Base-by-base conservation (phyloP, 2,888 invertebrate species). In the Drosophila tanythrix region DNA sequence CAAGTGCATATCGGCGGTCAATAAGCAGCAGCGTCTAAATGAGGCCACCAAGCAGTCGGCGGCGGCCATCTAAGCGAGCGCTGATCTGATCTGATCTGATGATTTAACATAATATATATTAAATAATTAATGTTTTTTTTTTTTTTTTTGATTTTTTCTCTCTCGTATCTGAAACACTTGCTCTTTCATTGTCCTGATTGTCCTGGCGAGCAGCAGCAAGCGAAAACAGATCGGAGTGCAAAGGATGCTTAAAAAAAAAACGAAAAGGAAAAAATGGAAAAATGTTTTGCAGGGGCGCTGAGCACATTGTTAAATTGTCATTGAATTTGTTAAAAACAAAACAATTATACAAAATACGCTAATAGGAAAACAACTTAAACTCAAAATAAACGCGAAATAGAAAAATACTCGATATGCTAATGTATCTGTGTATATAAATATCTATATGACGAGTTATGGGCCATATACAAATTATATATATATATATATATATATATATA, bases 1-100 rank as follows among this genome's bases (percentile, higher is more conserved):
- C 58, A 99, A 99, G 93, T 99, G 99, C 93, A 96, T 99, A 79
- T 96, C 97, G 90, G 99, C 99, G 18, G 97, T 96, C 3, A 94
- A 95, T 82, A 97, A 97, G 92, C 91, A 93, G 63, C 91, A 90
- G 78, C 73, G 86, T 62, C 62, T 76, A 63, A 74, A 83, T 40
- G 88, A 89, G 74, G 62, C 74, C 36, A 46, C 83, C 68, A 83
- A 88, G 70, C 88, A 85, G 65, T 85, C 84, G 66, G 73, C 82
- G 53, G 91, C 89, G 53, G 90, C 89, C 63, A 76, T 76, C 66
- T 82, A 90, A 76, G 63, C 64, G 29, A 53, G 33, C 25, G 10
- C 53, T 55, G 35, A 64, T 57, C 65, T 53, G 64, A 64, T 71
- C 27, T 38, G 10, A 40, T 40, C 78, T 74, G 76, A 81, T 72